Conservation (phyloP, 2,797 vertebrate species). For the Triplophysa bombifrons region DNA sequence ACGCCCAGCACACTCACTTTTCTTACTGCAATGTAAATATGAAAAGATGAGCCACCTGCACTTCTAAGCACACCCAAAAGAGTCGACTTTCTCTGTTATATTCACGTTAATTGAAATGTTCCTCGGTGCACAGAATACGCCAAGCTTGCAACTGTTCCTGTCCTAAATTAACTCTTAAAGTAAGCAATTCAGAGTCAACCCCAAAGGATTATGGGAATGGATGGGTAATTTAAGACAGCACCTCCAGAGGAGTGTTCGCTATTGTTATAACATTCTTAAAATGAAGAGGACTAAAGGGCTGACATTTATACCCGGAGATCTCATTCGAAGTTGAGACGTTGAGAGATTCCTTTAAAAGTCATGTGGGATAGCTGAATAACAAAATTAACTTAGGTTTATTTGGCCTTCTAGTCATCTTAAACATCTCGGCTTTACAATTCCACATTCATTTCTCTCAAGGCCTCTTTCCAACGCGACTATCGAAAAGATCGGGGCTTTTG, state of each 20-base stretch:
- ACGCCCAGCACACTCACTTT: slow-evolving; percentile 7
- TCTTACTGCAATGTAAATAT: slow-evolving; percentile 52
- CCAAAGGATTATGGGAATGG: slow-evolving; percentile 35
- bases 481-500: slow-evolving; percentile 58
- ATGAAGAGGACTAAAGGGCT: slow-evolving; percentile 15
- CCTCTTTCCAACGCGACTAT: slow-evolving; percentile 49
- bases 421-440: slow-evolving; percentile 36
- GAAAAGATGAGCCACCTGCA: slow-evolving; percentile 46
- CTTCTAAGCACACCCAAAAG: slow-evolving; percentile 71
- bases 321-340: slow-evolving; percentile 20
- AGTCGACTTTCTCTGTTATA: slow-evolving; percentile 57
- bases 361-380: slow-evolving; percentile 19
- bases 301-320: slow-evolving; percentile 15
- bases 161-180: slow-evolving; percentile 11
- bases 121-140: slow-evolving; percentile 21
- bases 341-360: slow-evolving; percentile 27
- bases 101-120: slow-evolving; percentile 41
- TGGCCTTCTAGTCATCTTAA: slow-evolving; percentile 38
- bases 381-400: slow-evolving; percentile 43
- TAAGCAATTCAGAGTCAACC: not conserved
- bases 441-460: slow-evolving; percentile 48
- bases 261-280: slow-evolving; percentile 20
- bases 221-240: slow-evolving; percentile 24
- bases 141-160: slow-evolving; percentile 17
- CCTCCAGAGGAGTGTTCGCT: slow-evolving; percentile 23